Base-by-base conservation (phyloP, 2,888 invertebrate species). In the Meghimatium bilineatum region DNA sequence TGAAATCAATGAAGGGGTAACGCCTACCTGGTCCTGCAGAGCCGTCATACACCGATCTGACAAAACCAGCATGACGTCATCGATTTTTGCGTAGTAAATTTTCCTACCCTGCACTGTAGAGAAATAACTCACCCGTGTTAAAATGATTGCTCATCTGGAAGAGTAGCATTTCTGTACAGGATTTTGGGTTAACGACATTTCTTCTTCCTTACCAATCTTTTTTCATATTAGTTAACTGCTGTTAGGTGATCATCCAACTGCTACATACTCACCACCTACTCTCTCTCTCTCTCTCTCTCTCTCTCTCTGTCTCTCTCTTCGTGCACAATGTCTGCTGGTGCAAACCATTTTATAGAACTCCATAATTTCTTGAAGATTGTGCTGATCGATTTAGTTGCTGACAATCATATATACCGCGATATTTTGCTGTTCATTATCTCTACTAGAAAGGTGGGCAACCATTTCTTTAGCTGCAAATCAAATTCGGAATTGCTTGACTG, bases 1-100 rank as follows among this genome's bases (percentile, higher is more conserved):
- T 52, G 36, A 38, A 67, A 82, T 77, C 77, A 77, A 82, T 76
- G 56, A 38, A 49, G 52, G 52, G 74, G 74, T 74, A 20, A 32
- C 20, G 20, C 52, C 20, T 74, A 74, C 74, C 74, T 74, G 74
- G 74, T 10, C 32, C 23, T 12, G 29, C n/a, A n/a, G n/a, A n/a
- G n/a, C 74, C 52, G n/a, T 52, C 74, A 26, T 29, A 74, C 74
- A 52, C 20, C 52, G 74, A 52, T 34, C 52, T 74, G 32, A 74
- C 23, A 52, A 74, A 29, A 49, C 49, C 74, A 74, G 32, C 52
- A 74, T 74, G 74, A 74, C 74, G 74, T 74, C 74, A 74, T 74
- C 74, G 74, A 74, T 52, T 52, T 74, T 34, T 52, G 74, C 20
- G 52, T 75, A 60, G 38, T 82, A 52, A 52, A 66, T 74, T 76